Base-by-base conservation (phyloP, 1,140 invertebrate species). In the Macrobrachium nipponense region DNA sequence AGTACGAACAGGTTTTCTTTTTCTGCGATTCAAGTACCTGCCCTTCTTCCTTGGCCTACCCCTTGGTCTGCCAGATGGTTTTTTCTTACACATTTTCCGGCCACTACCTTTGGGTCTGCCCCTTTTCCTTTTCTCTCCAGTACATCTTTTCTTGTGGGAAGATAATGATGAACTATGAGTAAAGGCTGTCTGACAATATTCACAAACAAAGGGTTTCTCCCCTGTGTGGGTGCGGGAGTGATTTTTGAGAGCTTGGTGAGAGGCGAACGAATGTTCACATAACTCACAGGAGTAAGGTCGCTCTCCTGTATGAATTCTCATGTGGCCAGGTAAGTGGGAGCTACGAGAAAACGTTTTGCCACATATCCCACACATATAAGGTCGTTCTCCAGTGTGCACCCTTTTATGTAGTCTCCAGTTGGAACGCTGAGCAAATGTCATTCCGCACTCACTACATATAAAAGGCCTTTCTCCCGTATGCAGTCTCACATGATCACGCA, bases 221-320 rank as follows among this genome's bases (percentile, higher is more conserved):
- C 82, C 82, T n/a, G 87, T 81, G 70, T 88, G 87, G 7, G 82
- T 84, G 36, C 80, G 72, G 58, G 82, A 81, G 73, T 88, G 87
- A 43, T 82, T 81, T 68, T 88, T 88, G 0, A 88, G 66, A 20
- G 82, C 84, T 68, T 86, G 82, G 88, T 97, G 95, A 91, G 98
- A 97, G 0, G 97, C 97, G 90, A 98, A 98, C 0, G 97, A 96
- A 91, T 98, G 98, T 85, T 93, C 93, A 92, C 97, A 98, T 51
- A 96, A 95, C n/a, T 92, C 93, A 90, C 97, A 98, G 88, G 95
- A 95, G 91, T 97, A 98, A 0, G 97, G 97, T 90, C 98, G 98
- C 91, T 98, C 97, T 15, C 97, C 96, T 2, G 87, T 88, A 76
- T 88, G 87, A 60, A 82, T 78, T 51, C 87, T 79, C 87, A 85